phyloP scores from a whole-genome alignment of 2,888 invertebrate genomes.

The Clusia tigrina region DNA sequence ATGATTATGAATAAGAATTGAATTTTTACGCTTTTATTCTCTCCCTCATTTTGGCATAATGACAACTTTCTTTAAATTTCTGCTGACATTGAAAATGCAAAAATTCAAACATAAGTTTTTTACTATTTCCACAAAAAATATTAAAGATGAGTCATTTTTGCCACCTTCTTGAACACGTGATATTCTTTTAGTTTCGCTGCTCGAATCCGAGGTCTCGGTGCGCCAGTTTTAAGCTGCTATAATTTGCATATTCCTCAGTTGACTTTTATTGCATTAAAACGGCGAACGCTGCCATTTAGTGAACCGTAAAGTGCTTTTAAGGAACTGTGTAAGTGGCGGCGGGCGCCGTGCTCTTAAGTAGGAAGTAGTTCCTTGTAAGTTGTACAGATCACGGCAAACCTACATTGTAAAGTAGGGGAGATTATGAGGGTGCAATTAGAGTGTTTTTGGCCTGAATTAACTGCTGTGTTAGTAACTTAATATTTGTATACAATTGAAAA shows the following conservation, averaged over 20 bases:
- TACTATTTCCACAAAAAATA: too few relatives aligned
- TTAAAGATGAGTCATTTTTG: too few relatives aligned
- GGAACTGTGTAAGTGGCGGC: constrained; percentile 16
- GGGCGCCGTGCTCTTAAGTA: constrained; percentile 29
- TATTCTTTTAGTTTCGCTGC: too few relatives aligned
- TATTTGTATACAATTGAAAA: constrained; percentile 27
- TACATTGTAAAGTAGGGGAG: constrained; percentile 33
- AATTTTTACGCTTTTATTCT: too few relatives aligned
- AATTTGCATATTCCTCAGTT: constrained; percentile 57
- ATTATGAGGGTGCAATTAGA: constrained; percentile 56
- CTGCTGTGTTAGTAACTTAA: constrained; percentile 44
- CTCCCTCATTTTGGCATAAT: too few relatives aligned
- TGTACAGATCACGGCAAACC: too few relatives aligned
- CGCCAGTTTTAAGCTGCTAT: constrained; percentile 43
- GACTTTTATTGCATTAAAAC: constrained; percentile 60
- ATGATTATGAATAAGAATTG: too few relatives aligned
- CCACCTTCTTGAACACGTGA: too few relatives aligned
- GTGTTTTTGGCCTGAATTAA: constrained; percentile 55
- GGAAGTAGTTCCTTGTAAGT: constrained; percentile 23
- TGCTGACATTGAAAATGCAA: too few relatives aligned
- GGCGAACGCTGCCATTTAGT: constrained; percentile 51
- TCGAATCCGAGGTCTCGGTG: not conserved
- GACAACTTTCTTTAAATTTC: too few relatives aligned
- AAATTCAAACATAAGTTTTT: too few relatives aligned
- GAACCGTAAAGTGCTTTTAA: constrained; percentile 41